Base-by-base conservation (phyloP, 1,140 invertebrate genomes). In the Aphelenchoides besseyi region DNA sequence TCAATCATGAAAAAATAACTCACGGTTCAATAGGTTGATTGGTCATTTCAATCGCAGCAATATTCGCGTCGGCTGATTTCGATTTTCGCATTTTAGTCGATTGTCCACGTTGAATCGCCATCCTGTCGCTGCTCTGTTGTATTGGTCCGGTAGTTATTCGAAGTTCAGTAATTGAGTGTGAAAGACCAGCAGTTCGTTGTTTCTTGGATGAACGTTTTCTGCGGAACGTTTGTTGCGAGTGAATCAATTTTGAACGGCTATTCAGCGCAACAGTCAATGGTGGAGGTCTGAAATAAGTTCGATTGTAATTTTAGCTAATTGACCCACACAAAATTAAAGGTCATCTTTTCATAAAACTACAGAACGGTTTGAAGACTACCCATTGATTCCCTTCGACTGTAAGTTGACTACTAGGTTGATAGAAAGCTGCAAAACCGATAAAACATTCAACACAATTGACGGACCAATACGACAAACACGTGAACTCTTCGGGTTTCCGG, bases 201-300 rank as follows among this genome's bases (percentile, higher is more conserved):
- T 59, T 59, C 18, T 59, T 59, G 5, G 55, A 59, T 8, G 55
- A 59, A 59, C 55, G 55, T 33, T 59, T 59, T 33, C 55, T 5
- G 41, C 12, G 23, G 41, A 23, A 23, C 41, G 41, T 8, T 33
- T 5, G 55, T 8, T 28, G 55, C 5, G 55, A 41, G 37, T 41
- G 37, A 41, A n/a, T n/a, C n/a, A n/a, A 12, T 48, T 48, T 48
- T 23, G 41, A 23, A 23, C 41, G 41, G 41, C 12, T 23, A 23
- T 48, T 48, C 41, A 48, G 41, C 41, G 41, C 41, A 48, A 48
- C 41, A 23, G 41, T 48, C 41, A 48, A 23, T 23, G 41, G 41
- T 23, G 41, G 41, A 12, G 41, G 12, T 23, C 41, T 48, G 41
- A 12, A 48, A 48, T 12, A n/a, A n/a, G n/a, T n/a, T n/a, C n/a